Percentiles rank a stretch among this genome's conserved stretches.
phyloP scores from a whole-genome alignment of 1,140 invertebrate genomes.

The Neotoxoptera formosana region DNA sequence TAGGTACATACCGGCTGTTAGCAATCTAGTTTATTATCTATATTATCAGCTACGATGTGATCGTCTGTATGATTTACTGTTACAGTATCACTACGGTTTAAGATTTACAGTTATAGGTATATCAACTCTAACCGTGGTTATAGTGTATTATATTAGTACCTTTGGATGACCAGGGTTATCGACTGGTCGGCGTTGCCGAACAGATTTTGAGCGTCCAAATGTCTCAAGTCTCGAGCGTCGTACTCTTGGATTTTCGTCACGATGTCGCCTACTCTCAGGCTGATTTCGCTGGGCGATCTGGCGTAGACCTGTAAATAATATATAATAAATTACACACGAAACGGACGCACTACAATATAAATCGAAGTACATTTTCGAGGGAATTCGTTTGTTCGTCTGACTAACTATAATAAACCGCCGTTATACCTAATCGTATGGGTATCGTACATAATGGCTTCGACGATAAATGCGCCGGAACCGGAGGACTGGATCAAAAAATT shows the following conservation, averaged over 20 bases:
- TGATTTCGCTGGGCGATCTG: slow-evolving; percentile 77
- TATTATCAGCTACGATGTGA: too few relatives aligned
- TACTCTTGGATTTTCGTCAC: slow-evolving; percentile 88
- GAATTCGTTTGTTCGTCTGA: not conserved
- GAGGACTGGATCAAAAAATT: not conserved
- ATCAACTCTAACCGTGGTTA: too few relatives aligned
- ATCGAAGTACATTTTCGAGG: not conserved
- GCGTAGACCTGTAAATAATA: slow-evolving; percentile 66
- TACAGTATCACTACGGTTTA: too few relatives aligned
- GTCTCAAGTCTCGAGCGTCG: slow-evolving; percentile 83
- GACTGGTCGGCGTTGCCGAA: slow-evolving; percentile 79
- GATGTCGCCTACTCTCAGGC: slow-evolving; percentile 86
- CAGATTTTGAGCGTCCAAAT: slow-evolving; percentile 88
- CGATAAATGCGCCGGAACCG: not conserved
- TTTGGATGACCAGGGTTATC: slow-evolving; percentile 69
- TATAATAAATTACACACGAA: slow-evolving; percentile 61
- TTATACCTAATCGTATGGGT: not conserved
- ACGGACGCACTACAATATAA: not conserved
- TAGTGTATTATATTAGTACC: slow-evolving; percentile 64
- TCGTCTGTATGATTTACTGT: not conserved
- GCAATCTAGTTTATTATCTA: too few relatives aligned
- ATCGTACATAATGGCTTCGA: not conserved
- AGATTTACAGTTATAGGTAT: too few relatives aligned
- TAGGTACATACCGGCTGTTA: too few relatives aligned
- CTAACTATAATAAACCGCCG: not conserved